phyloP scores from a whole-genome alignment of 2,113 vertebrate genomes.

The Peucedramus taeniatus region DNA sequence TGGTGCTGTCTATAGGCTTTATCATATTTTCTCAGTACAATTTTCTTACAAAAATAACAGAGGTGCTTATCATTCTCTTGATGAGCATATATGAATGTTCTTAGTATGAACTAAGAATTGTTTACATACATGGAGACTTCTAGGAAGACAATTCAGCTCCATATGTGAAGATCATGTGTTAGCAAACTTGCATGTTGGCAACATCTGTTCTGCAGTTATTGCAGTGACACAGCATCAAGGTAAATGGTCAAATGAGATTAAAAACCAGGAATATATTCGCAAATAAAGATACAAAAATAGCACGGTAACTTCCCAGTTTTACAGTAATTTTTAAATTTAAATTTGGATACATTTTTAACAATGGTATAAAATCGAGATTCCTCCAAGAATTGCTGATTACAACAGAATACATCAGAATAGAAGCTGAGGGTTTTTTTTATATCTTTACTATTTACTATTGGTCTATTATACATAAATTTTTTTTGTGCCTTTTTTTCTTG shows the following conservation, averaged over 20 bases:
- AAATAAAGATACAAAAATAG: not conserved
- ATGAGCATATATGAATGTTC: not conserved
- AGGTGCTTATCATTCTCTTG: not conserved
- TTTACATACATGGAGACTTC: not conserved
- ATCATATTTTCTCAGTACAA: not conserved
- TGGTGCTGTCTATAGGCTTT: not conserved
- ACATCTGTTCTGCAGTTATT: not conserved
- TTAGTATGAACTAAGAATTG: not conserved
- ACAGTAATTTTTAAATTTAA: not conserved
- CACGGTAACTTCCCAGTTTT: not conserved
- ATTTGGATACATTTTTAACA: not conserved
- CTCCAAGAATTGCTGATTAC: not conserved
- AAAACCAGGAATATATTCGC: not conserved
- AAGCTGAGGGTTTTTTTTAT: not conserved
- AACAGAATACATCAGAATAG: not conserved
- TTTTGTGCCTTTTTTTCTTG: not conserved
- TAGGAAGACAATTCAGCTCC: not conserved
- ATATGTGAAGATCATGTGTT: not conserved
- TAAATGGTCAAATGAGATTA: not conserved
- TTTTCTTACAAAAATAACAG: not conserved
- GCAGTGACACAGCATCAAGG: not conserved
- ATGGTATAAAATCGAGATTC: not conserved
- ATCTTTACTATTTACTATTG: not conserved
- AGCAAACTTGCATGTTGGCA: not conserved
- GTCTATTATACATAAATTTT: not conserved